These are phyloP conservation scores for Hipparchia sbordonii DNA, from an alignment of 2,888 invertebrate genomes.

Conservation along the genomic window DNA sequence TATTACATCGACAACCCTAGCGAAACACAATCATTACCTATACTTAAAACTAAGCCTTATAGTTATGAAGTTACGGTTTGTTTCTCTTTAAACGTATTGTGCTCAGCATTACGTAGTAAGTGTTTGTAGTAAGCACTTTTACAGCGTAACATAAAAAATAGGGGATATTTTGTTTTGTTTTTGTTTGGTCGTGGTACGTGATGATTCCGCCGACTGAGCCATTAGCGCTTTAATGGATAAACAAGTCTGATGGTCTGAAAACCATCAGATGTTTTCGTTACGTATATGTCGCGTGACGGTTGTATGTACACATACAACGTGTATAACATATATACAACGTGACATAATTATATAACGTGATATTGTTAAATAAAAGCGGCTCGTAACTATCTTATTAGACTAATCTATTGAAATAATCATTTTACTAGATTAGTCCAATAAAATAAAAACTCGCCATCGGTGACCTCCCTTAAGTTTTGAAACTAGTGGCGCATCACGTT, in stretches of 20 bases:
- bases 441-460: too few relatives aligned
- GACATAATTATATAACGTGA: too few relatives aligned
- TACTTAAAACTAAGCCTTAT: neutral
- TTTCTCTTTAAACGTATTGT: neutral
- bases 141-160: neutral
- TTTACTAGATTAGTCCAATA: too few relatives aligned
- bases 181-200: neutral
- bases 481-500: too few relatives aligned
- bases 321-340: too few relatives aligned
- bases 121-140: conserved; percentile 1
- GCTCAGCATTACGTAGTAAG: neutral
- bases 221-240: neutral
- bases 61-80: neutral
- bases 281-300: too few relatives aligned
- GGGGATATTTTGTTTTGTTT: neutral
- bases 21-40: neutral
- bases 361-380: too few relatives aligned
- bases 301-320: too few relatives aligned
- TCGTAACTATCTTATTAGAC: too few relatives aligned
- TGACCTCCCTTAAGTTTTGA: too few relatives aligned
- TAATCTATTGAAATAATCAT: too few relatives aligned
- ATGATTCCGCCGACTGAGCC: neutral
- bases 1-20: conserved; percentile 4
- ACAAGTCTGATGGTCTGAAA: too few relatives aligned
- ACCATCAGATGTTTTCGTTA: neutral